Percentiles rank a stretch among this genome's conserved stretches.
Evolutionary conservation across 2,797 vertebrate species (phyloP).

Genomic region (Molossus alvarezi): DNA sequence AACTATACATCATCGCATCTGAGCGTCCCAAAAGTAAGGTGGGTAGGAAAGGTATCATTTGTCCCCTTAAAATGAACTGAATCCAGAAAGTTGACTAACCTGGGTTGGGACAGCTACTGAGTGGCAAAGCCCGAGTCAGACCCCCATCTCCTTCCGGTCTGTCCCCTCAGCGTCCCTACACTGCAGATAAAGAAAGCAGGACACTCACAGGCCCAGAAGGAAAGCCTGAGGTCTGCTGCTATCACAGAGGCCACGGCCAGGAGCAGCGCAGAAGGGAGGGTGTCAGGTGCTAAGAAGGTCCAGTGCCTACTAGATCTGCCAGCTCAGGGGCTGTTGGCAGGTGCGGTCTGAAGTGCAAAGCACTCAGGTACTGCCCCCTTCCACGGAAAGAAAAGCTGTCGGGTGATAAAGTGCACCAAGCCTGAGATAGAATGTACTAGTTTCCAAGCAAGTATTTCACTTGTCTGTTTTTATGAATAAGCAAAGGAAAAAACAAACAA

Average conservation of each 20-base stretch:
- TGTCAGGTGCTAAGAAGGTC: neutral
- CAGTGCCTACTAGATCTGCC: neutral
- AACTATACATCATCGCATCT: neutral
- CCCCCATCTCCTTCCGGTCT: neutral
- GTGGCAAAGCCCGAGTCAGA: neutral
- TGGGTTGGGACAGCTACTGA: neutral
- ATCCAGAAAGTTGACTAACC: conserved; percentile 7
- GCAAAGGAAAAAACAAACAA: neutral
- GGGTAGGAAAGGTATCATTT: neutral
- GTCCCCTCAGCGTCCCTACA: neutral
- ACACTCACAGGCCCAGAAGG: neutral
- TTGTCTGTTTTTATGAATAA: conserved; percentile 18
- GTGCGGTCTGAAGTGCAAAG: neutral
- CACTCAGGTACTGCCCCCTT: neutral
- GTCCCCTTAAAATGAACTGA: neutral
- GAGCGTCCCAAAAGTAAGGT: neutral
- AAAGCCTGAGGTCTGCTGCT: neutral
- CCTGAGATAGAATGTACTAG: neutral
- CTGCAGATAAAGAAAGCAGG: neutral
- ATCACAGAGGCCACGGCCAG: neutral
- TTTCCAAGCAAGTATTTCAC: neutral
- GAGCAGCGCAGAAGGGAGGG: neutral
- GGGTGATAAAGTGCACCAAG: neutral
- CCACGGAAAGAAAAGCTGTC: neutral
- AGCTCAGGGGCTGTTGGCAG: neutral